A percentile compares a stretch with the other conserved stretches of the same genome.
Evolutionary conservation across 2,113 vertebrate genomes (phyloP).

Genomic region (Osmerus mordax): DNA sequence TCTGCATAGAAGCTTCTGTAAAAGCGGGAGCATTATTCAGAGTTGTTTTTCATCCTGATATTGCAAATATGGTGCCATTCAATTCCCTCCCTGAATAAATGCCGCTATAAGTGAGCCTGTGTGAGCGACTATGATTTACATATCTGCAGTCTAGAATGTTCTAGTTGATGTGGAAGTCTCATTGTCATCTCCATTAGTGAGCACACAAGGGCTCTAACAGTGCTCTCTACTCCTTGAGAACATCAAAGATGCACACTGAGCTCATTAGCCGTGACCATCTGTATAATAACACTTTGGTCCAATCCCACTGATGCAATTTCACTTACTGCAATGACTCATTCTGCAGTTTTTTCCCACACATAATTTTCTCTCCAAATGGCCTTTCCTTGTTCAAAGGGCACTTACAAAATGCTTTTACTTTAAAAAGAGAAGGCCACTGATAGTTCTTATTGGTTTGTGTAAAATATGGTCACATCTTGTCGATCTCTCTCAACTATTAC

Average conservation of each 20-base stretch:
- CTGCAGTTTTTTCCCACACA: conserved; percentile 47
- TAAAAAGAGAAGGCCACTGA: conserved; percentile 14
- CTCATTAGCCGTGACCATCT: conserved; percentile 76
- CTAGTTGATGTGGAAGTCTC: conserved; percentile 34
- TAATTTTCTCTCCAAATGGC: conserved; percentile 34
- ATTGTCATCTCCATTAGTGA: conserved; percentile 60
- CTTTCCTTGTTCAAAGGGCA: conserved; percentile 11
- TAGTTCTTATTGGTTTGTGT: conserved; percentile 11
- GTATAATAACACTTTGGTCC: conserved; percentile 65
- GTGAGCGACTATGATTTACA: conserved; percentile 56
- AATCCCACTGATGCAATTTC: conserved; percentile 64
- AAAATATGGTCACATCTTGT: not conserved
- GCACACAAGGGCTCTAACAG: conserved; percentile 56
- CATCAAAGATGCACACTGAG: conserved; percentile 66
- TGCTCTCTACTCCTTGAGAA: conserved; percentile 55
- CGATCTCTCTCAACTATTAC: no score
- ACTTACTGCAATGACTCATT: conserved; percentile 61
- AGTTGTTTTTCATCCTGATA: conserved; percentile 33
- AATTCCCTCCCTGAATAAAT: conserved; percentile 42
- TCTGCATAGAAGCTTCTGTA: conserved; percentile 29
- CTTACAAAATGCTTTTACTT: conserved; percentile 16
- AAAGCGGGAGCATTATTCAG: conserved; percentile 37
- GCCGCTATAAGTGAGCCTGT: conserved; percentile 45
- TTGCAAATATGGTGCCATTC: conserved; percentile 41
- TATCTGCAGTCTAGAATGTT: conserved; percentile 37